Evolutionary conservation across 2,888 invertebrate genomes (phyloP), one percentile per base, ranked within the genome.

Genomic region (Drosophila subquinaria): DNA sequence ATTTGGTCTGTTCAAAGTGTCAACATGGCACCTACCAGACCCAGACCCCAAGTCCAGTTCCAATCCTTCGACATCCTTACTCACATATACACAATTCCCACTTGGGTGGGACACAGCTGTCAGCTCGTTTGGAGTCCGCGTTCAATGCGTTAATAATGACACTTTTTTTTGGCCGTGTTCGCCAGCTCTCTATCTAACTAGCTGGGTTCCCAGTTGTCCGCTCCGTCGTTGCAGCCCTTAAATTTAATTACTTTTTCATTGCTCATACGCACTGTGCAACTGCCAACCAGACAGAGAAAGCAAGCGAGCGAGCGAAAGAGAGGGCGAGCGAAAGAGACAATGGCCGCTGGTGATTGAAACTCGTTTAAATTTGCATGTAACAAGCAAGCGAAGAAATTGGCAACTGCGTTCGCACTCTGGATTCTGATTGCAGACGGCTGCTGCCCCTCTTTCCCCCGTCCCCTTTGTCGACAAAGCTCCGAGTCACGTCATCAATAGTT

Each of bases 171-270:
- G 27, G 35, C 35, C 47, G 50, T 38, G 55, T 57, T 52, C 56
- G 61, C 10, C 47, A 56, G 40, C 33, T 20, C 13, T 36, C 51
- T 48, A 62, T 63, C 79, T 82, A 82, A 79, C 79, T 80, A 82
- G 83, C 79, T 55, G 57, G 47, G 36, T 47, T 53, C 47, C 61
- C 76, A 52, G 65, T 72, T 64, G 64, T 60, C 38, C 23, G 27
- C 55, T 55, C 53, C 53, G 50, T 53, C 48, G 56, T 33, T 65
- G 76, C 73, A 64, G 70, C 69, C 52, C 73, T 90, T 89, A 91
- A 91, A 91, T 91, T 91, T 91, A 91, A 91, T 91, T 91, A 91
- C 91, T 91, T 91, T 91, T 91, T 87, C 92, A 91, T 91, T 89
- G 90, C 88, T 79, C 82, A 87, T 90, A 82, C 77, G 82, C 88